Percentiles rank a stretch among this genome's conserved stretches.
phyloP scores from a whole-genome alignment of 2,797 vertebrate genomes.

The Diplodus puntazzo region DNA sequence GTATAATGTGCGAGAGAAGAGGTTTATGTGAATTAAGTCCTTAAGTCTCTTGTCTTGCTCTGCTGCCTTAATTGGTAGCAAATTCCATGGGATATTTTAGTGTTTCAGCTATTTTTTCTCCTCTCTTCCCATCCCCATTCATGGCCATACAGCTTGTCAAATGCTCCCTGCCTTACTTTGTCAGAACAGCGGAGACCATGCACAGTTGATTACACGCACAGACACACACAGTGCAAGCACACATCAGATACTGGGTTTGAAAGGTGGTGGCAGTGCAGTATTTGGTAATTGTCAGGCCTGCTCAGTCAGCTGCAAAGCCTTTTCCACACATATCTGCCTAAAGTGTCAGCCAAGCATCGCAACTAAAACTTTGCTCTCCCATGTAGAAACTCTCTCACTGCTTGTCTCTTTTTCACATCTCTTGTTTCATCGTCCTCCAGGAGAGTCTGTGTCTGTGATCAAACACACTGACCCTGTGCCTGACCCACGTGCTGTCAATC shows the following conservation, averaged over 20 bases:
- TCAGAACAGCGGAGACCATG: slow-evolving; percentile 39
- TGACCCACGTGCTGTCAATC: slow-evolving; percentile 98
- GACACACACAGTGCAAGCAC: slow-evolving; percentile 17
- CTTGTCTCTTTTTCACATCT: slow-evolving; percentile 19
- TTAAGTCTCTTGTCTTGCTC: slow-evolving; percentile 69
- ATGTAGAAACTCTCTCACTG: slow-evolving; percentile 13
- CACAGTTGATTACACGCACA: slow-evolving; percentile 57
- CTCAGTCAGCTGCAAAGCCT: slow-evolving; percentile 52
- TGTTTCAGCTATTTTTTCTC: slow-evolving; percentile 71
- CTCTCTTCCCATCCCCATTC: slow-evolving; percentile 73
- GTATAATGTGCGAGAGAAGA: slow-evolving; percentile 34
- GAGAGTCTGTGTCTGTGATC: slow-evolving; percentile 98
- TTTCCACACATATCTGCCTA: slow-evolving; percentile 36
- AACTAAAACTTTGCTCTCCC: slow-evolving; percentile 19
- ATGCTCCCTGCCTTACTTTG: slow-evolving; percentile 42
- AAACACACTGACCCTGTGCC: slow-evolving; percentile 99
- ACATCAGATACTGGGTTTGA: slow-evolving; percentile 50
- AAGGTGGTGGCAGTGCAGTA: slow-evolving; percentile 34
- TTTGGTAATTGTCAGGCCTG: slow-evolving; percentile 60
- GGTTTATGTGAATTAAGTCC: slow-evolving; percentile 67
- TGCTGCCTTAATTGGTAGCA: slow-evolving; percentile 86
- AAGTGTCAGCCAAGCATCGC: slow-evolving; percentile 48
- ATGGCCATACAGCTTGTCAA: slow-evolving; percentile 69
- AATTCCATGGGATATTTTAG: slow-evolving; percentile 78
- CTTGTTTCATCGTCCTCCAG: slow-evolving; percentile 73